A percentile compares a stretch with the other conserved stretches of the same genome.
Evolutionary conservation across 2,797 vertebrate species (phyloP).

Genomic region (Esox masquinongy): DNA sequence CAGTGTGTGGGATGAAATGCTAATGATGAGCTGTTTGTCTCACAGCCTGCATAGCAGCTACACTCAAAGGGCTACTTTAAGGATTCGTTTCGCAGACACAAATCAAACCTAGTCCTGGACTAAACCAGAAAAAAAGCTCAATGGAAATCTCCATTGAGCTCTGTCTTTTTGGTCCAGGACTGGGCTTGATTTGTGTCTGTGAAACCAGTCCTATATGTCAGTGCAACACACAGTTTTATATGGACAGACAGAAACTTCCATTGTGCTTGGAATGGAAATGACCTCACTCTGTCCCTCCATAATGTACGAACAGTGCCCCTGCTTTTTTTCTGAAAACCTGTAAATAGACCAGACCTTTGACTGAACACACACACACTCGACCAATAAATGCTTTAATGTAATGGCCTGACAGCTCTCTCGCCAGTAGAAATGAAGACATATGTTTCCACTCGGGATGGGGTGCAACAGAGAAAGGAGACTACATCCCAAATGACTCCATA

Average conservation of each 20-base stretch:
- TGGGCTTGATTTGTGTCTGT: too few relatives aligned
- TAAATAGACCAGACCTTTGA: conserved; percentile 75
- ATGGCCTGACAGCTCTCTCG: conserved; percentile 14
- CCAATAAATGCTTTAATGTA: conserved; percentile 42
- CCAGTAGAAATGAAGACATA: conserved; percentile 18
- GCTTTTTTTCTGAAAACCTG: conserved; percentile 55
- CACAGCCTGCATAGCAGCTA: background rate
- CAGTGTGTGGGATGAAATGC: background rate
- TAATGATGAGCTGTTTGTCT: conserved; percentile 1
- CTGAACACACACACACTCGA: conserved; percentile 47
- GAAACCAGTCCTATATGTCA: background rate
- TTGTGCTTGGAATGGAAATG: conserved; percentile 39
- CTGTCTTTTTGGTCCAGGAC: too few relatives aligned
- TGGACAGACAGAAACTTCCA: conserved; percentile 4
- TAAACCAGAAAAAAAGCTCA: too few relatives aligned
- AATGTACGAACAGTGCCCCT: conserved; percentile 6
- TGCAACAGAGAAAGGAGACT: background rate
- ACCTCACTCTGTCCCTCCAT: conserved; percentile 51
- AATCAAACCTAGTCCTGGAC: too few relatives aligned
- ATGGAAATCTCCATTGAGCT: too few relatives aligned
- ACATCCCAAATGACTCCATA: background rate
- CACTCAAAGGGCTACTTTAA: too few relatives aligned
- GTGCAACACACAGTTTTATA: background rate
- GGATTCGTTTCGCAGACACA: too few relatives aligned
- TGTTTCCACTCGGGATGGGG: background rate